phyloP scores from a whole-genome alignment of 2,797 vertebrate genomes.

The Buphagus erythrorhynchus region DNA sequence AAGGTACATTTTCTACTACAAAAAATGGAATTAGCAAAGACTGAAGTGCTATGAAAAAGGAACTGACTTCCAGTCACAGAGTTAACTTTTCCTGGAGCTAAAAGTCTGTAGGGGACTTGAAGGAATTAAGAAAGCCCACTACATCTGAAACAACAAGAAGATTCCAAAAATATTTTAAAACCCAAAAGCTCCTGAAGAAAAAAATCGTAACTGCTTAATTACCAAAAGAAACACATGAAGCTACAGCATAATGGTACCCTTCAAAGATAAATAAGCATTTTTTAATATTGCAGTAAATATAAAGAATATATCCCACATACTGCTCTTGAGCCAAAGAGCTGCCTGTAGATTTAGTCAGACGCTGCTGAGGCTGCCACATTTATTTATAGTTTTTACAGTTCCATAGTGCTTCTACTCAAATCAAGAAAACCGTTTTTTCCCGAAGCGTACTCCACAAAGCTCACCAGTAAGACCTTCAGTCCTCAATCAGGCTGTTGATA shows the following conservation, averaged over 20 bases:
- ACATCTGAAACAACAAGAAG: background rate
- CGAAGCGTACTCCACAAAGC: background rate
- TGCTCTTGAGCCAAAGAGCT: background rate
- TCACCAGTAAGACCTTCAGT: background rate
- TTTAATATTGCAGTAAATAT: background rate
- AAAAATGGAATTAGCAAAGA: background rate
- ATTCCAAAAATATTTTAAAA: background rate
- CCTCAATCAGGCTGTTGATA: background rate
- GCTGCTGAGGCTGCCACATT: background rate
- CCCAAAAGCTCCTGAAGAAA: background rate
- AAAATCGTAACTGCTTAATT: background rate
- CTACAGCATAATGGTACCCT: background rate
- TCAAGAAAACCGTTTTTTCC: background rate
- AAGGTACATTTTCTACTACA: background rate
- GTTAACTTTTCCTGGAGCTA: background rate
- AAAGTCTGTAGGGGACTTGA: background rate
- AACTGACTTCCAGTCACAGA: background rate
- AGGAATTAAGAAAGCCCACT: background rate
- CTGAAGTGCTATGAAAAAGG: background rate
- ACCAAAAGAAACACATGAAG: background rate
- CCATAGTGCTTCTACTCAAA: background rate
- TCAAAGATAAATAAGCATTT: background rate
- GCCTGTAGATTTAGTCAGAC: background rate
- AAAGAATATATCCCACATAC: background rate
- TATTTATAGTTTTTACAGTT: background rate